Evolutionary conservation across 2,113 vertebrate genomes (phyloP).

Genomic region (Phylloscopus trochiloides): DNA sequence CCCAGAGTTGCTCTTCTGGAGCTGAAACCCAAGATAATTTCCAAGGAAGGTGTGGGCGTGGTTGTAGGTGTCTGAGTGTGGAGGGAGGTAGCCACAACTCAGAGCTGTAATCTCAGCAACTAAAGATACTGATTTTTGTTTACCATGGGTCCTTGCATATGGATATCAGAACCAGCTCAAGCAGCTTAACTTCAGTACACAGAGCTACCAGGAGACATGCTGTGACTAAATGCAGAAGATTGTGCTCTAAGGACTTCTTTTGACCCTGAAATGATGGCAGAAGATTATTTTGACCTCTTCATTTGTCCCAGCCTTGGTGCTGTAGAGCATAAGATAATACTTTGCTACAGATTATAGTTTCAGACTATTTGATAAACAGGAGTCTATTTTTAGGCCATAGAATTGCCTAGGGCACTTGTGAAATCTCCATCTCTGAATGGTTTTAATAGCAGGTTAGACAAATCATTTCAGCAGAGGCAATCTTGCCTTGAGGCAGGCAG

Average conservation of each 20-base stretch:
- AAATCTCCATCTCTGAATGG: not conserved
- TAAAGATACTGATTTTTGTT: slow-evolving; percentile 4
- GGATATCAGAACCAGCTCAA: not conserved
- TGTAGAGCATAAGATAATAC: not conserved
- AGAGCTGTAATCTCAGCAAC: not conserved
- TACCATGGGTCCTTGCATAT: not conserved
- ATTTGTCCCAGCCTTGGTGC: not conserved
- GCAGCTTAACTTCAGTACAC: not conserved
- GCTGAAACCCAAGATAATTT: not conserved
- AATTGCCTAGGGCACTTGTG: not conserved
- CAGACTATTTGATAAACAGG: slow-evolving; percentile 31
- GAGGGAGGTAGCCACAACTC: slow-evolving; percentile 34
- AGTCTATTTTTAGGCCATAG: slow-evolving; percentile 36
- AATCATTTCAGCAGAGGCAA: not conserved
- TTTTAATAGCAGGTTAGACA: slow-evolving; percentile 24
- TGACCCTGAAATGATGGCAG: not conserved
- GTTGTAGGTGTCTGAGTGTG: not conserved
- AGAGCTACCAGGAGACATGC: not conserved
- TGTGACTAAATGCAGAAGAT: not conserved
- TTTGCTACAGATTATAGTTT: not conserved
- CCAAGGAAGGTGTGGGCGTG: not conserved
- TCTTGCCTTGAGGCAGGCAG: not conserved
- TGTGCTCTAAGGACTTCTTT: not conserved
- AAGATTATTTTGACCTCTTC: not conserved
- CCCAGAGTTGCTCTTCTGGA: not conserved